phyloP scores from a whole-genome alignment of 2,797 vertebrate genomes.

The Peromyscus melanophrys region DNA sequence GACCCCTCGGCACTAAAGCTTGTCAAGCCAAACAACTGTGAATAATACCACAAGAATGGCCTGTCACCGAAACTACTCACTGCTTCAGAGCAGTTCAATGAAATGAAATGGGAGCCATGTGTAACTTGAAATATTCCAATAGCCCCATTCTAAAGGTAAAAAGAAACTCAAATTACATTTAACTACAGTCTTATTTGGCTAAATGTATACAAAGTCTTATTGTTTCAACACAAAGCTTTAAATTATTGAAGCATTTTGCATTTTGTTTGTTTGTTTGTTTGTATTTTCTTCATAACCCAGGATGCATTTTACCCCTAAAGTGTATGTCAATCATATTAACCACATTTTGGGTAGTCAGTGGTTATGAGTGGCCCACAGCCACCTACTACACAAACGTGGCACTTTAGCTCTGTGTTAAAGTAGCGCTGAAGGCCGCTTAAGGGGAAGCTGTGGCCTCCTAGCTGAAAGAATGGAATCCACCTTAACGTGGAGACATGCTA shows the following conservation, averaged over 20 bases:
- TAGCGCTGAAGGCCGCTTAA: background rate
- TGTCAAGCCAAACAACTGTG: background rate
- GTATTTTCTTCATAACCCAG: background rate
- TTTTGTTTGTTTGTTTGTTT: too few relatives aligned
- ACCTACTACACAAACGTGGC: rapidly evolving
- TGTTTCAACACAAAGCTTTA: background rate
- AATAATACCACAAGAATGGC: background rate
- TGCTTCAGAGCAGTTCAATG: background rate
- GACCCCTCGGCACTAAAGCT: background rate
- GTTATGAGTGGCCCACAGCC: background rate
- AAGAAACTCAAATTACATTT: slow-evolving; percentile 26
- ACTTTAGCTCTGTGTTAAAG: background rate
- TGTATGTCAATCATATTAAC: background rate
- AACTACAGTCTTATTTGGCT: background rate
- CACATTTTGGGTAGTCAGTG: background rate
- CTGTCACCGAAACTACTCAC: background rate
- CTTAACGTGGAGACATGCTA: too few relatives aligned
- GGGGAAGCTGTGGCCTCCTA: background rate
- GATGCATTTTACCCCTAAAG: background rate
- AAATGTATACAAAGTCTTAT: background rate
- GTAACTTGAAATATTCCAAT: background rate
- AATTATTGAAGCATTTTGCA: background rate
- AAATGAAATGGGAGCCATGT: background rate
- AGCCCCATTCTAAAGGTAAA: background rate
- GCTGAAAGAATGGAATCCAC: background rate